These are phyloP conservation scores for Chloebia gouldiae DNA, from an alignment of 2,113 vertebrate species.

Conservation along the genomic window DNA sequence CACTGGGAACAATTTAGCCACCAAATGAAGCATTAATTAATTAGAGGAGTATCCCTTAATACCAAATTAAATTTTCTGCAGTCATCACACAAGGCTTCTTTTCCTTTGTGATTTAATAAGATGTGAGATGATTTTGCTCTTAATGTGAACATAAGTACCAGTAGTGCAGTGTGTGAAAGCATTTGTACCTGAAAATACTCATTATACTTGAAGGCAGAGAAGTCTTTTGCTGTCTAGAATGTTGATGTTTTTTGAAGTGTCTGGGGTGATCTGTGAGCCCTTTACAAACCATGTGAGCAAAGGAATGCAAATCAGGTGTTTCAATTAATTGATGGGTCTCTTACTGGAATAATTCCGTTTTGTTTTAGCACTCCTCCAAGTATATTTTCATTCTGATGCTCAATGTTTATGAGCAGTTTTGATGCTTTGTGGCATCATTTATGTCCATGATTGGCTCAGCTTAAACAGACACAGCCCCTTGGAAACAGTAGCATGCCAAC, in stretches of 20 bases:
- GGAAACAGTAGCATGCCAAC: accelerated
- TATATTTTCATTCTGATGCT: background rate
- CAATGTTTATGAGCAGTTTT: background rate
- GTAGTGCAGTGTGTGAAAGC: background rate
- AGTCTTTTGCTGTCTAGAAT: background rate
- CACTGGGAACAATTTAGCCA: background rate
- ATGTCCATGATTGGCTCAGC: background rate
- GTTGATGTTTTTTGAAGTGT: background rate
- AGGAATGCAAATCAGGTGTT: background rate
- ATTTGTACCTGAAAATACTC: background rate
- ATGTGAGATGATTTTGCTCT: background rate
- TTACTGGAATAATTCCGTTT: background rate
- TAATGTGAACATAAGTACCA: background rate
- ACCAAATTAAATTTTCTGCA: background rate
- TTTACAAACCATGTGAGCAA: background rate
- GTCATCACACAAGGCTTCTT: background rate
- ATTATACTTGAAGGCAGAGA: background rate
- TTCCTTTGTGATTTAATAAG: background rate
- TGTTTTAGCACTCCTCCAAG: background rate
- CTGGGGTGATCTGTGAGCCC: background rate
- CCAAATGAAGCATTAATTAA: background rate
- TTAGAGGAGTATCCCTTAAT: background rate
- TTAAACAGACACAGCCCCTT: background rate
- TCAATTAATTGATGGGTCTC: background rate
- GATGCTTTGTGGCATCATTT: background rate